Evolutionary conservation across 2,888 invertebrate genomes (phyloP).

Genomic region (Brachycybe producta): DNA sequence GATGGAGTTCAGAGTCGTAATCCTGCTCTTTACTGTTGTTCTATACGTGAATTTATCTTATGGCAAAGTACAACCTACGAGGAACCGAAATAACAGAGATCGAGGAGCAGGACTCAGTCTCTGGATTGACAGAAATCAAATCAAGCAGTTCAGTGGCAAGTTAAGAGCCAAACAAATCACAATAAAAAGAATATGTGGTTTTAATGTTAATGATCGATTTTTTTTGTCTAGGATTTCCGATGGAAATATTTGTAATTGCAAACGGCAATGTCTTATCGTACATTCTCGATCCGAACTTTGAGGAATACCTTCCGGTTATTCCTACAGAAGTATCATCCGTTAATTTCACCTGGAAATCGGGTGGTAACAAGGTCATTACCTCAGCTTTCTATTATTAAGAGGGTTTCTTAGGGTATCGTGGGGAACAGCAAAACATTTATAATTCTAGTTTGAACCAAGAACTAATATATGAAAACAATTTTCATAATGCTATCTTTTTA

Average conservation of each 20-base stretch:
- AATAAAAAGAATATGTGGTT: not conserved
- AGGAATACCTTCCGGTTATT: conserved; percentile 75
- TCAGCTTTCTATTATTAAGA: too few species aligned
- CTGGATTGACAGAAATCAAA: conserved; percentile 17
- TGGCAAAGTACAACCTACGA: conserved; percentile 1
- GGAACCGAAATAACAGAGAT: not conserved
- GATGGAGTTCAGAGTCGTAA: too few species aligned
- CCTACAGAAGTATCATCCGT: conserved; percentile 62
- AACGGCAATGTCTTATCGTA: conserved; percentile 76
- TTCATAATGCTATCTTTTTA: too few species aligned
- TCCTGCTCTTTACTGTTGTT: too few species aligned
- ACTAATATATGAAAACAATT: too few species aligned
- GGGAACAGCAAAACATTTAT: too few species aligned
- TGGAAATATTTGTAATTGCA: conserved; percentile 78
- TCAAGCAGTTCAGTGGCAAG: conserved; percentile 14
- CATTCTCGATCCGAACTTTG: conserved; percentile 77
- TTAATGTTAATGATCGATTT: not conserved
- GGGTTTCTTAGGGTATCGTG: too few species aligned
- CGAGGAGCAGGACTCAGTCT: conserved; percentile 11
- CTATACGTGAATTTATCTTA: not conserved
- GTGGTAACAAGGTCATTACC: conserved; percentile 29
- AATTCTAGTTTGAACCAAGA: too few species aligned
- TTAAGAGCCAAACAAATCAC: not conserved
- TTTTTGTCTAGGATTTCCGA: conserved; percentile 43
- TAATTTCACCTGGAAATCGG: conserved; percentile 35